These are phyloP conservation scores for Drosophila eugracilis DNA, from an alignment of 1,140 invertebrate species.

Conservation along the genomic window DNA sequence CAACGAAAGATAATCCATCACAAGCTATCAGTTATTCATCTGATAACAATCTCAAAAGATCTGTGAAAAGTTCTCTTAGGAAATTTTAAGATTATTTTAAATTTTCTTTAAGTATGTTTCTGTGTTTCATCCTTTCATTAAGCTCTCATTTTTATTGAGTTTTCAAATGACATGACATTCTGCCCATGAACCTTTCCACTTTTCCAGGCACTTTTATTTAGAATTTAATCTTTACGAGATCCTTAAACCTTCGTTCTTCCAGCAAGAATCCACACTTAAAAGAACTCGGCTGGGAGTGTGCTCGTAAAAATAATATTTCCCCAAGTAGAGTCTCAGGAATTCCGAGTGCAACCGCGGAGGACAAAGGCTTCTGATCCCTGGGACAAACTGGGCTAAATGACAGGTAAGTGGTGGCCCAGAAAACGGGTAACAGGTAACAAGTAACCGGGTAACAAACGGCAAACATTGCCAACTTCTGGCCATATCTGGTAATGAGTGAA, in stretches of 20 bases:
- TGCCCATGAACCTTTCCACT: neutral
- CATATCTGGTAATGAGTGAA: slow-evolving; percentile 31
- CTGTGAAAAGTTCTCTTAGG: too few species aligned
- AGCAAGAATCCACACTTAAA: neutral
- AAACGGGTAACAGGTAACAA: slow-evolving; percentile 6
- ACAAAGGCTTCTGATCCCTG: slow-evolving; percentile 15
- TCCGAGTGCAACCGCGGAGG: neutral
- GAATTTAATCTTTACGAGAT: neutral
- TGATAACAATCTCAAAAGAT: neutral
- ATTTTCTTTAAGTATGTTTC: too few species aligned
- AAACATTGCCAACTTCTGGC: slow-evolving; percentile 21
- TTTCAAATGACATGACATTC: too few species aligned
- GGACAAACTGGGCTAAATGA: slow-evolving; percentile 13
- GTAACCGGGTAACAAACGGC: slow-evolving; percentile 5
- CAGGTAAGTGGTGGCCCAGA: slow-evolving; percentile 6
- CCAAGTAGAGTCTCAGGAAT: slow-evolving; percentile 13
- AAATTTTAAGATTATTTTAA: too few species aligned
- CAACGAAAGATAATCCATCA: slow-evolving; percentile 1
- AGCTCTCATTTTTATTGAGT: neutral
- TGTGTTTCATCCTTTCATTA: too few species aligned
- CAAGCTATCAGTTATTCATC: neutral
- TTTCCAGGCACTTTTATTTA: neutral
- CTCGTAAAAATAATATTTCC: slow-evolving; percentile 7
- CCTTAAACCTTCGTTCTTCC: neutral
- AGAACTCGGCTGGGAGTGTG: too few species aligned